A percentile compares a stretch with the other conserved stretches of the same genome.
phyloP scores from a whole-genome alignment of 1,140 invertebrate species.

The Sarcophaga peregrina region DNA sequence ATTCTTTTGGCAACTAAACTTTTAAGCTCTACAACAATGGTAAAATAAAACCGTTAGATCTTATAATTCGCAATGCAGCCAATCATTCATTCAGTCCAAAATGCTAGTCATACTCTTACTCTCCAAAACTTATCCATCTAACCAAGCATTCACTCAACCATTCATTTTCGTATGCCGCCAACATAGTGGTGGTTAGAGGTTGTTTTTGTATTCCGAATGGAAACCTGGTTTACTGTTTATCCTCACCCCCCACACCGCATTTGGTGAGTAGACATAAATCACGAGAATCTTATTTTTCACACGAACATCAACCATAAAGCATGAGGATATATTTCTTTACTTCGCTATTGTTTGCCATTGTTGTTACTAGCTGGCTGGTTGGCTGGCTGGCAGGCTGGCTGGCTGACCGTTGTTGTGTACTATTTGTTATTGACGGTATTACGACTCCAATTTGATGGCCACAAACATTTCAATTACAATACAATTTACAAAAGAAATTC shows the following conservation, averaged over 20 bases:
- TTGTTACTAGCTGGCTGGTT: background rate
- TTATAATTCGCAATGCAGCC: background rate
- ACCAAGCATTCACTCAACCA: background rate
- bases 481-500: slow-evolving; percentile 35
- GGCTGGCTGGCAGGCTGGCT: background rate
- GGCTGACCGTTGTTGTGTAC: background rate
- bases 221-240: background rate
- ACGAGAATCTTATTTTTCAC: slow-evolving; percentile 38
- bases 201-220: background rate
- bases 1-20: background rate
- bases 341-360: slow-evolving; percentile 7
- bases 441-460: slow-evolving; percentile 36
- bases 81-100: background rate
- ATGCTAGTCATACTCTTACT: background rate
- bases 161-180: background rate
- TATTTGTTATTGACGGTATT: background rate
- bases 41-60: background rate
- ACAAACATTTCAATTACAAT: slow-evolving; percentile 40
- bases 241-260: background rate
- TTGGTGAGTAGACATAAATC: slow-evolving; percentile 24
- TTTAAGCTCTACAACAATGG: background rate
- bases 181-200: background rate
- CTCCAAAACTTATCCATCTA: background rate
- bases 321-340: slow-evolving; percentile 1
- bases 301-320: slow-evolving; percentile 38